Base-by-base conservation (phyloP, 2,113 vertebrate genomes). In the Silurus meridionalis region DNA sequence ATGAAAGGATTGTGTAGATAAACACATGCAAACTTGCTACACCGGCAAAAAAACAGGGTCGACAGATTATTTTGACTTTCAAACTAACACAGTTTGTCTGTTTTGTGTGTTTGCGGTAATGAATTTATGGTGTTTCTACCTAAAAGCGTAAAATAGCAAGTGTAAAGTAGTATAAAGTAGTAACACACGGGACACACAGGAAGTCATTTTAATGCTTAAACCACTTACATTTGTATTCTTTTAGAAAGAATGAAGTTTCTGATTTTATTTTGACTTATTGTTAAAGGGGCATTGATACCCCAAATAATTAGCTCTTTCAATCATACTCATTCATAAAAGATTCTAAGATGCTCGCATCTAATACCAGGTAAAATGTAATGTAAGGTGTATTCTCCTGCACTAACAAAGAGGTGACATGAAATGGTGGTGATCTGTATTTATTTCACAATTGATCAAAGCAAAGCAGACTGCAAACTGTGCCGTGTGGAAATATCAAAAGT, bases 381-480 rank as follows among this genome's bases (percentile, higher is more conserved):
- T 53, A 53, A 52, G 50, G 72, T 13, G 48, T 52, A 52, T 52
- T 19, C 48, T 28, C 53, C 53, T 37, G 57, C 46, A 17, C 57
- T 23, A 21, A 80, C 48, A 80, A 48, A 48, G 57, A 80, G 55
- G 21, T 2, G 5, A 61, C 17, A 23, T 6, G 9, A 61, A 58
- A 37, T 46, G 55, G 37, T 8, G 21, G 77, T 3, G 15, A 46
- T 80, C 55, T 19, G 25, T 25, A 80, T 80, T 80, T 37, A 60
- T 80, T 60, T 58, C 48, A 61, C 57, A 80, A 52, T 61, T 61
- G 28, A 80, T 80, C 48, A 75, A 75, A 75, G 48, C 48, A 52
- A 23, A 23, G 48, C 72, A 75, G 72, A 52, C 72, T 75, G 17
- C 69, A 74, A 48, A 74, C 46, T 48, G 14, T 37, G 72, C 48